Base-by-base conservation (phyloP, 2,797 vertebrate species). In the Coranthus polyacanthus region DNA sequence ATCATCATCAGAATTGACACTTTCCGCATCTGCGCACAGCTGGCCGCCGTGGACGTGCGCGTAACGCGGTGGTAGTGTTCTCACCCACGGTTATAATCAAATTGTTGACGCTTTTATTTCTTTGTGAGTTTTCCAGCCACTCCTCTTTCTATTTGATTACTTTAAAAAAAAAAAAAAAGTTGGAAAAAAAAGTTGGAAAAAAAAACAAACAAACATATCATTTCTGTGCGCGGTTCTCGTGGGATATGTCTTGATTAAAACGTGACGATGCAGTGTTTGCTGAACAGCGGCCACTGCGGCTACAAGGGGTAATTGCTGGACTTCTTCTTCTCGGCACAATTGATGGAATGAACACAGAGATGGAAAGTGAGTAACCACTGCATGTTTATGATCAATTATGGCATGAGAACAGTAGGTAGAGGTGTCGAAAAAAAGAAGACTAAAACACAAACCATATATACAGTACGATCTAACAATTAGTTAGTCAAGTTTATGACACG, bases 1-100 rank as follows among this genome's bases (percentile, higher is more conserved):
- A 63, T 58, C 26, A 67, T 83, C 52, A 82, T 84, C 43, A 56
- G 32, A 78, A 53, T 63, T 65, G 78, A 82, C 67, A 29, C 52
- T 63, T 79, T 58, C 41, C 62, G 43, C 51, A 36, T 39, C 47
- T 56, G 56, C 53, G 52, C 70, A 66, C 47, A 69, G 78, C 65
- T 51, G 56, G 39, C 41, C 41, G 15, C 29, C 20, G 18, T 51
- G 43, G 64, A 38, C 46, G 52, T 29, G 55, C 22, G 58, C 20
- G 22, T 16, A 12, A 16, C n/a, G 13, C n/a, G n/a, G n/a, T n/a
- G n/a, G n/a, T n/a, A 21, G 44, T 2, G 13, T 59, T 46, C 53
- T 68, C 6, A 17, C 9, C 63, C 55, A 42, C 24, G 3, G 24
- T 68, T 16, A 57, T 12, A 39, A 6, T 12, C 36, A 1, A 24